A percentile compares a stretch with the other conserved stretches of the same genome.
Conservation (phyloP, 2,888 invertebrate species). For the Eubasilissa splendida region DNA sequence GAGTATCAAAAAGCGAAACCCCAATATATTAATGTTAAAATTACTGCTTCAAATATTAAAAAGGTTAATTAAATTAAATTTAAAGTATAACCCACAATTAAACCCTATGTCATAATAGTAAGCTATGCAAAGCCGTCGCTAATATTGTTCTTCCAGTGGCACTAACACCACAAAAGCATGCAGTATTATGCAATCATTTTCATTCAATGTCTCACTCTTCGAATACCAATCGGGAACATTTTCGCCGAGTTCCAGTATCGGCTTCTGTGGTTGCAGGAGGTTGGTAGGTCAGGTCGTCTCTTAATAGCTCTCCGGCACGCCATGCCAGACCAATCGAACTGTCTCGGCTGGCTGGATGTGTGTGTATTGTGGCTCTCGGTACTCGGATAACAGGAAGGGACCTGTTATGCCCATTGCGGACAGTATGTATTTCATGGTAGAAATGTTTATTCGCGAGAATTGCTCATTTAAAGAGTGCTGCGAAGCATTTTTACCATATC, state of each 20-base stretch:
- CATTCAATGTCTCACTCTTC: background rate
- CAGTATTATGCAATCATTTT: background rate
- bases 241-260: background rate
- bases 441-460: conserved; percentile 1
- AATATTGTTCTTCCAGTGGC: no score
- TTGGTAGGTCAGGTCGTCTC: conserved; percentile 4
- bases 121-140: no score
- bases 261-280: background rate
- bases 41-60: no score
- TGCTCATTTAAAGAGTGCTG: background rate
- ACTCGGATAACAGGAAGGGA: conserved; percentile 6
- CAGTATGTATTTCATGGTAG: background rate
- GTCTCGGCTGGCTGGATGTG: no score
- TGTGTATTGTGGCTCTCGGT: background rate
- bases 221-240: background rate
- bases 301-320: background rate
- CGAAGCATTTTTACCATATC: background rate
- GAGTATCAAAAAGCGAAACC: no score
- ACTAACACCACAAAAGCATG: background rate
- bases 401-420: background rate
- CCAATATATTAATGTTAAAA: no score
- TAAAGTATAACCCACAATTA: no score
- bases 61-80: no score
- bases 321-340: no score
- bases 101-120: no score